phyloP scores from a whole-genome alignment of 2,113 vertebrate genomes.

The Poecilia latipinna region DNA sequence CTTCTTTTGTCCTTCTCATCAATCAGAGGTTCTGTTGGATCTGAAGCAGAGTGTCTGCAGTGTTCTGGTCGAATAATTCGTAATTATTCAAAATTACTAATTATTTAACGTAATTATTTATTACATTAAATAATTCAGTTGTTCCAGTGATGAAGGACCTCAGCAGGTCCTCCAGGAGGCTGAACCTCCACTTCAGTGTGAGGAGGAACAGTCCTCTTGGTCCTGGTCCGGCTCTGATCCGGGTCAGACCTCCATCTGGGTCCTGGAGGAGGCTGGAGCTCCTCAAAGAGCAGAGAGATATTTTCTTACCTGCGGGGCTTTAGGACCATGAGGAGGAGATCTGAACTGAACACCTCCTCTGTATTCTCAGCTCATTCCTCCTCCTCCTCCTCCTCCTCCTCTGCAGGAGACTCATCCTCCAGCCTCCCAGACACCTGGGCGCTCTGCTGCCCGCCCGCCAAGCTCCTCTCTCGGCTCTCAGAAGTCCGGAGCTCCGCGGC shows the following conservation, averaged over 20 bases:
- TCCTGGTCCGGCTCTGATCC: too few relatives aligned
- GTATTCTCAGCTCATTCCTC: slow-evolving; percentile 42
- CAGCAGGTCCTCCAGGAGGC: too few relatives aligned
- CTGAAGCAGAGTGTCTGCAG: too few relatives aligned
- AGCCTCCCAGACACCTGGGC: slow-evolving; percentile 22
- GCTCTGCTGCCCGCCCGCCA: not conserved
- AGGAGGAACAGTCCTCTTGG: too few relatives aligned
- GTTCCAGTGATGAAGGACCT: too few relatives aligned
- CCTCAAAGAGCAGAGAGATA: not conserved
- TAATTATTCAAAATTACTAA: not conserved
- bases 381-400: slow-evolving; percentile 2
- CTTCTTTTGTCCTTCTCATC: too few relatives aligned
- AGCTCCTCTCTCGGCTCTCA: not conserved
- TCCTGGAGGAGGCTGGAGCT: too few relatives aligned
- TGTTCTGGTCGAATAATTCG: not conserved
- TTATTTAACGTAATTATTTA: too few relatives aligned
- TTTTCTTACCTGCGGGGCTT: slow-evolving; percentile 17
- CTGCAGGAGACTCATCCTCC: slow-evolving; percentile 29
- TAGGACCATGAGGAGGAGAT: slow-evolving; percentile 48
- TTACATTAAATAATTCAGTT: too few relatives aligned
- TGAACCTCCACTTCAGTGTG: too few relatives aligned
- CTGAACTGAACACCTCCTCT: slow-evolving; percentile 20
- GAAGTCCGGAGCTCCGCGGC: not conserved
- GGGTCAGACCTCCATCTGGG: too few relatives aligned
- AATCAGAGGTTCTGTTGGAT: not conserved